Evolutionary conservation across 2,888 invertebrate genomes (phyloP).

Genomic region (Coenonympha glycerion): DNA sequence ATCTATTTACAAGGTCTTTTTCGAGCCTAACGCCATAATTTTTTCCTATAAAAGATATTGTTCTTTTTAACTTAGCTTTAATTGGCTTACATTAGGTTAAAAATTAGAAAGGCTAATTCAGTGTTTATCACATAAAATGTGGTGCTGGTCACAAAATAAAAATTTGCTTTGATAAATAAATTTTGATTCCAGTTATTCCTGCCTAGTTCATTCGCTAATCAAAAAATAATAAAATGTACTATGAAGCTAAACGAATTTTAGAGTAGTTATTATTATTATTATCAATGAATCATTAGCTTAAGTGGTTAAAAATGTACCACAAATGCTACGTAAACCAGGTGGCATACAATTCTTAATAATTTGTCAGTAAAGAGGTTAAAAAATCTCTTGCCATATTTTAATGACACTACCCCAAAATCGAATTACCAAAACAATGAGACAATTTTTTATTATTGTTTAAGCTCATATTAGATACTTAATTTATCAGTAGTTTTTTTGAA

Average conservation of each 20-base stretch:
- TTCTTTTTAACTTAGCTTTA: too few relatives aligned
- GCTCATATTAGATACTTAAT: constrained; percentile 6
- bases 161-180: neutral
- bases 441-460: neutral
- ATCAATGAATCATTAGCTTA: too few relatives aligned
- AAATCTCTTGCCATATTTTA: too few relatives aligned
- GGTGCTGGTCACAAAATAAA: neutral
- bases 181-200: too few relatives aligned
- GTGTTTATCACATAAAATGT: neutral
- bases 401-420: neutral
- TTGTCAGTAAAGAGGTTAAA: neutral
- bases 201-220: too few relatives aligned
- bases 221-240: too few relatives aligned
- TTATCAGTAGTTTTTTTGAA: neutral
- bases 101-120: too few relatives aligned
- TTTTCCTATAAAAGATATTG: neutral
- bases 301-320: neutral
- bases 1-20: neutral
- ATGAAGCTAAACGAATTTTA: too few relatives aligned
- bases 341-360: too few relatives aligned
- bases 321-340: too few relatives aligned
- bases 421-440: neutral
- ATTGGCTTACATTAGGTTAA: neutral
- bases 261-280: too few relatives aligned
- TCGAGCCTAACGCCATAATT: neutral